These are phyloP conservation scores for Polylopha cassiicola DNA, from an alignment of 2,888 invertebrate species.

Conservation along the genomic window DNA sequence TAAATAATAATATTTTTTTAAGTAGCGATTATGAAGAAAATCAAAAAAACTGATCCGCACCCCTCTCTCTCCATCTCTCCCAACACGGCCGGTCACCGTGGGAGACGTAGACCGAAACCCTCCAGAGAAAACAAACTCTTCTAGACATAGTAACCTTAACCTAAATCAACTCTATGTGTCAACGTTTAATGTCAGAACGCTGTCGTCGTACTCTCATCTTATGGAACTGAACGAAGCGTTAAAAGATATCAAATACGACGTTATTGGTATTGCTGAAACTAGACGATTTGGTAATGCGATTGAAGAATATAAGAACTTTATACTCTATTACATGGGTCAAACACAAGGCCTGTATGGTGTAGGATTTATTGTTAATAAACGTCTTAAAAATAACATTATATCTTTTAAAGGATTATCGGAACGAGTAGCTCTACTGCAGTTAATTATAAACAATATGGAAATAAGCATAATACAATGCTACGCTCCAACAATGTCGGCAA, in stretches of 20 bases:
- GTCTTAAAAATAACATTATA: neutral
- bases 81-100: constrained; percentile 4
- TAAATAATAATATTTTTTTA: too few species aligned
- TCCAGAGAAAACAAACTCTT: neutral
- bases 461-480: neutral
- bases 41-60: too few species aligned
- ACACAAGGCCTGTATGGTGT: neutral
- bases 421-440: constrained; percentile 1
- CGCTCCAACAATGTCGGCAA: neutral
- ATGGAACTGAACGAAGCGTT: constrained; percentile 1
- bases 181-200: neutral
- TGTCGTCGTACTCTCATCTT: neutral
- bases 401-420: neutral
- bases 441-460: neutral
- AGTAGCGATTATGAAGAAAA: too few species aligned
- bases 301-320: neutral
- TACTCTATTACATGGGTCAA: neutral
- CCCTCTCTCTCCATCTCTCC: neutral
- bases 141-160: too few species aligned
- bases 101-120: constrained; percentile 1
- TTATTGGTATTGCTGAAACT: neutral
- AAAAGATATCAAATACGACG: constrained; percentile 4
- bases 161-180: neutral
- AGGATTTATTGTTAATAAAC: constrained; percentile 3
- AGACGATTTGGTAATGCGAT: neutral